Percentiles rank a stretch among this genome's conserved stretches.
Conservation (phyloP, 2,113 vertebrate genomes). For the Pedionomus torquatus region DNA sequence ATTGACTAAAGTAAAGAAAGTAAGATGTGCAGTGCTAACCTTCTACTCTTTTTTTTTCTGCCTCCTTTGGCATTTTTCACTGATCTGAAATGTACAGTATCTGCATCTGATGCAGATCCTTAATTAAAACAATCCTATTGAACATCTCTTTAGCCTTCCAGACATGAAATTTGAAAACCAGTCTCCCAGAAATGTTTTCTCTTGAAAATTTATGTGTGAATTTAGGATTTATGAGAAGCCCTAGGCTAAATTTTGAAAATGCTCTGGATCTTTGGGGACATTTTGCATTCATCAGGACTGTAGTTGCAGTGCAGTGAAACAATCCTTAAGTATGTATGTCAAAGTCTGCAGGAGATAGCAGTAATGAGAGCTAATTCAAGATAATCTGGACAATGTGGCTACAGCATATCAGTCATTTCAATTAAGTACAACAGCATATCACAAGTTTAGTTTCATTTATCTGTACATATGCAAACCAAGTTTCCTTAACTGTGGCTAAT, state of each 20-base stretch:
- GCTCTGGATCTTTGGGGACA: not conserved
- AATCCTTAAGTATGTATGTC: fast-evolving
- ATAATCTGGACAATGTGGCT: not conserved
- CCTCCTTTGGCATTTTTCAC: not conserved
- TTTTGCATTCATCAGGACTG: not conserved
- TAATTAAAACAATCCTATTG: not conserved
- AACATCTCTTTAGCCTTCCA: not conserved
- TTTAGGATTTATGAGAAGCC: not conserved
- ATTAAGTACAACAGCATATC: not conserved
- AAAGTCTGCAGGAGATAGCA: not conserved
- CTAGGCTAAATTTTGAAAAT: not conserved
- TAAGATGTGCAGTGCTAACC: not conserved
- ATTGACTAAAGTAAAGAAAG: not conserved
- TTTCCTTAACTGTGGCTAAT: not conserved
- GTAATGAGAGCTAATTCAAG: not conserved
- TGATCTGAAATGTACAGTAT: not conserved
- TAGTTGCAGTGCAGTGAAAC: not conserved
- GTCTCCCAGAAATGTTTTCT: not conserved
- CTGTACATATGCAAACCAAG: not conserved
- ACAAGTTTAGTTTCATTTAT: not conserved
- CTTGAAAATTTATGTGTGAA: not conserved
- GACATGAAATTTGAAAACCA: not conserved
- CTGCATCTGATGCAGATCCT: not conserved
- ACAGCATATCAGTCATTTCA: fast-evolving
- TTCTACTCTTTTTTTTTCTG: not conserved